Conservation (phyloP, 2,113 vertebrate species). For the Calcarius ornatus region DNA sequence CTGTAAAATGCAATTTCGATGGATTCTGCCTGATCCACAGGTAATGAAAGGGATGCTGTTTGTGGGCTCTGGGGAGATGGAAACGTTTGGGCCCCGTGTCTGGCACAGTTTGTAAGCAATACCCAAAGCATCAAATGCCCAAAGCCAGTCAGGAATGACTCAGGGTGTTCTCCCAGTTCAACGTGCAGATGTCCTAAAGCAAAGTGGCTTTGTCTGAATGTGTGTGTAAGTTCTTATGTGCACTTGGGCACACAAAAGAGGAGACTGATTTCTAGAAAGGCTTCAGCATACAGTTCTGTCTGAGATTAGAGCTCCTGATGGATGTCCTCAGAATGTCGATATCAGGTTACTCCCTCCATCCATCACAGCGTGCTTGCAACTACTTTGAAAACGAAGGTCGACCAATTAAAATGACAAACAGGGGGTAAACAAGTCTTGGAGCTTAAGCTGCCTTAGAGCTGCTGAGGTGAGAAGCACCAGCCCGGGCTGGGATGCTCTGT, state of each 20-base stretch:
- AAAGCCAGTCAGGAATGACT: neutral
- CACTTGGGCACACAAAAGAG: neutral
- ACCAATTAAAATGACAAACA: neutral
- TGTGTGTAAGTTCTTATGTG: neutral
- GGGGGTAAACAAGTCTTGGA: neutral
- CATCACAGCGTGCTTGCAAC: neutral
- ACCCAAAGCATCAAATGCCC: neutral
- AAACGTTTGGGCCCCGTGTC: neutral
- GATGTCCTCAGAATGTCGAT: constrained; percentile 3
- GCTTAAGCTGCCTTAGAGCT: neutral
- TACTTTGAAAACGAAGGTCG: neutral
- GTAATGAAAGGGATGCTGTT: neutral
- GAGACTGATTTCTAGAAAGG: neutral
- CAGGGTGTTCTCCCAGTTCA: neutral
- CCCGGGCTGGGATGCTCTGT: neutral
- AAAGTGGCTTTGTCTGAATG: neutral
- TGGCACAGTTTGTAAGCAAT: neutral
- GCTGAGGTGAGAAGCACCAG: neutral
- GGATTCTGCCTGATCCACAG: neutral
- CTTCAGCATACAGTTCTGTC: neutral
- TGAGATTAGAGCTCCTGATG: neutral
- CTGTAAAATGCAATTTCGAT: neutral
- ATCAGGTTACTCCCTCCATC: constrained; percentile 9
- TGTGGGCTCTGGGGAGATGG: neutral
- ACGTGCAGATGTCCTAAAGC: neutral